phyloP scores from a whole-genome alignment of 2,113 vertebrate species.

The Boleophthalmus pectinirostris region DNA sequence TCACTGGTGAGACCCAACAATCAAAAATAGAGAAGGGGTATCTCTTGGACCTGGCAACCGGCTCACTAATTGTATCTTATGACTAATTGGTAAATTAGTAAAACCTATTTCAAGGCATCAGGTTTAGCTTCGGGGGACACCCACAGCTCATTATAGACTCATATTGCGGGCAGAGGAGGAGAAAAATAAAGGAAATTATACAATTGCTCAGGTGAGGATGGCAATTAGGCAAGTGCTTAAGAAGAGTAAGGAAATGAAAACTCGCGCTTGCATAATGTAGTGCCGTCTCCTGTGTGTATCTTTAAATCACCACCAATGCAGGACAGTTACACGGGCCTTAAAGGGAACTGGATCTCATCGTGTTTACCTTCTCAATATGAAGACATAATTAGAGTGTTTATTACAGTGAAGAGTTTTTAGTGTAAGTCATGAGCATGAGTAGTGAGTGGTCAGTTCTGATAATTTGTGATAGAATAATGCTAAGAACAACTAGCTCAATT shows the following conservation, averaged over 20 bases:
- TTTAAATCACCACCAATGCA: constrained; percentile 73
- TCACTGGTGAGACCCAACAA: constrained; percentile 74
- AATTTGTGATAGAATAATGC: neutral
- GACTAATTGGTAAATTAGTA: constrained; percentile 85
- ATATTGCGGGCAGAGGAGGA: constrained; percentile 77
- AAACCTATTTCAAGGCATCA: constrained; percentile 77
- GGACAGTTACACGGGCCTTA: constrained; percentile 45
- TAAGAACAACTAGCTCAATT: neutral
- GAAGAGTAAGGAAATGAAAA: constrained; percentile 75
- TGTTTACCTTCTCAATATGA: constrained; percentile 16
- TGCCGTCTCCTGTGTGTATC: constrained; percentile 68
- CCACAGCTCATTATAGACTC: constrained; percentile 80
- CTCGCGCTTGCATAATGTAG: constrained; percentile 76
- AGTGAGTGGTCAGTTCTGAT: neutral
- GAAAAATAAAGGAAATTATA: constrained; percentile 78
- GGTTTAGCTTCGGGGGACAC: constrained; percentile 78
- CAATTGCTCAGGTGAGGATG: constrained; percentile 83
- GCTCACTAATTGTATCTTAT: constrained; percentile 81
- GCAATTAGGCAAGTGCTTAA: constrained; percentile 81
- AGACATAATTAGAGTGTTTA: constrained; percentile 8
- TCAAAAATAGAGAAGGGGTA: constrained; percentile 64
- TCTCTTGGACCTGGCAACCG: constrained; percentile 73
- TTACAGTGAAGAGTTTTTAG: constrained; percentile 19
- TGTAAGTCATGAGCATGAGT: neutral
- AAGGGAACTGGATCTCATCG: constrained; percentile 35